These are phyloP conservation scores for Diadegma fenestrale DNA, from an alignment of 2,888 invertebrate species.

Conservation along the genomic window DNA sequence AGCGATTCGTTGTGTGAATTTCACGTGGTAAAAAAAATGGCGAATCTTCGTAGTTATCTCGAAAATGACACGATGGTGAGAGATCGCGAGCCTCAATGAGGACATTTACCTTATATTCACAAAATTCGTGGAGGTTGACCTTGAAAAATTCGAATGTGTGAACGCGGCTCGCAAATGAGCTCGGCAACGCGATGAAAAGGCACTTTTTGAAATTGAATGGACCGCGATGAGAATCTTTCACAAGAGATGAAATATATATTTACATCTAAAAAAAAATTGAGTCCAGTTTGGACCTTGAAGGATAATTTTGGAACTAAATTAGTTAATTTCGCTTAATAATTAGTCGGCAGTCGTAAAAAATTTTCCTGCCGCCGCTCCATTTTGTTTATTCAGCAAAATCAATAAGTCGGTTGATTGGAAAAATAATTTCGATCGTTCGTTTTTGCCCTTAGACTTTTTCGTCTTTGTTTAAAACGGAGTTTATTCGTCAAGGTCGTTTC, in stretches of 20 bases:
- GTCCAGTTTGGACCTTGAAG: not conserved
- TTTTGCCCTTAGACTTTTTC: not conserved
- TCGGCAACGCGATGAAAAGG: not conserved
- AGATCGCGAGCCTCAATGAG: not conserved
- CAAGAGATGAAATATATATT: not conserved
- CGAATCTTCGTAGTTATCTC: not conserved
- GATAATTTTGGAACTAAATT: not conserved
- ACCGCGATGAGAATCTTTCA: not conserved
- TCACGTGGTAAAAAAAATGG: not conserved
- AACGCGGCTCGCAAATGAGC: not conserved
- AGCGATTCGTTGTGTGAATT: not conserved
- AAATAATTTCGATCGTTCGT: not conserved
- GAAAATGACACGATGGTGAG: not conserved
- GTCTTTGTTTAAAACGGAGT: not conserved
- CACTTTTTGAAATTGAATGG: not conserved
- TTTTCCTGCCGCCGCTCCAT: not conserved
- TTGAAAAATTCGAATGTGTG: not conserved
- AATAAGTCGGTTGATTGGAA: not conserved
- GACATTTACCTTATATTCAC: slow-evolving; percentile 5
- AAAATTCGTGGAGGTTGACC: not conserved
- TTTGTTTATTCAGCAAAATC: not conserved
- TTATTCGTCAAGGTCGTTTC: slow-evolving; percentile 11
- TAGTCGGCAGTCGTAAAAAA: not conserved
- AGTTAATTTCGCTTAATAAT: not conserved
- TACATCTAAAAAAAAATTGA: not conserved